Percentiles rank a stretch among this genome's conserved stretches.
Evolutionary conservation across 2,888 invertebrate genomes (phyloP).

Genomic region (Aporophyla lueneburgensis): DNA sequence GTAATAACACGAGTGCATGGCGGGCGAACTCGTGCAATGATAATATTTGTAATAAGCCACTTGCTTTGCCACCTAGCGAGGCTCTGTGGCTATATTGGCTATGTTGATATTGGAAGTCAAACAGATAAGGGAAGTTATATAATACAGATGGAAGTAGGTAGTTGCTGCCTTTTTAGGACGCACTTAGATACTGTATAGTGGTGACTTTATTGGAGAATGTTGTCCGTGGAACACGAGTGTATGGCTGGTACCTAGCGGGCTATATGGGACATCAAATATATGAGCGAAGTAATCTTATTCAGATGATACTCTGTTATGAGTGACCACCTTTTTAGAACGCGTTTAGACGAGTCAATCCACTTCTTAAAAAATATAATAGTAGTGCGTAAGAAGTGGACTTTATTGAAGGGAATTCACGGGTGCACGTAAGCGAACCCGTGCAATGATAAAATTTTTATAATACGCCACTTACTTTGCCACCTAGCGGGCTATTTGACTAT

Average conservation of each 20-base stretch:
- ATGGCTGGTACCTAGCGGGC: constrained; percentile 31
- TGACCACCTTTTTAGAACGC: not conserved
- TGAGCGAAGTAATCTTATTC: not conserved
- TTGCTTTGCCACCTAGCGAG: constrained; percentile 40
- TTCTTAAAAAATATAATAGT: no score
- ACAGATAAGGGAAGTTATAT: not conserved
- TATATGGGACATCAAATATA: not conserved
- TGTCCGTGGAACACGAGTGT: constrained; percentile 60
- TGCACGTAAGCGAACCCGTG: no score
- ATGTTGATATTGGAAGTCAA: constrained; percentile 1
- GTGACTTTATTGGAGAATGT: not conserved
- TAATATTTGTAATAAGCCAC: constrained; percentile 55
- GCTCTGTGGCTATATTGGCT: not conserved
- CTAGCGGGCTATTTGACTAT: not conserved
- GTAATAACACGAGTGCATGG: constrained; percentile 55
- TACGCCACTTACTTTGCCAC: constrained; percentile 31
- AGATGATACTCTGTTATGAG: not conserved
- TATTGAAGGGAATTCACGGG: not conserved
- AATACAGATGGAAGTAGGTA: not conserved
- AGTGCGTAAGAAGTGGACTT: not conserved
- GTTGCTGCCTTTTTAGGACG: not conserved
- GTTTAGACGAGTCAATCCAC: not conserved
- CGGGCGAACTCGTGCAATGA: constrained; percentile 48
- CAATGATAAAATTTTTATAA: constrained; percentile 40
- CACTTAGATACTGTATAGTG: not conserved